Evolutionary conservation across 2,888 invertebrate genomes (phyloP).

Genomic region (Sinopyrophorus schimmeli): DNA sequence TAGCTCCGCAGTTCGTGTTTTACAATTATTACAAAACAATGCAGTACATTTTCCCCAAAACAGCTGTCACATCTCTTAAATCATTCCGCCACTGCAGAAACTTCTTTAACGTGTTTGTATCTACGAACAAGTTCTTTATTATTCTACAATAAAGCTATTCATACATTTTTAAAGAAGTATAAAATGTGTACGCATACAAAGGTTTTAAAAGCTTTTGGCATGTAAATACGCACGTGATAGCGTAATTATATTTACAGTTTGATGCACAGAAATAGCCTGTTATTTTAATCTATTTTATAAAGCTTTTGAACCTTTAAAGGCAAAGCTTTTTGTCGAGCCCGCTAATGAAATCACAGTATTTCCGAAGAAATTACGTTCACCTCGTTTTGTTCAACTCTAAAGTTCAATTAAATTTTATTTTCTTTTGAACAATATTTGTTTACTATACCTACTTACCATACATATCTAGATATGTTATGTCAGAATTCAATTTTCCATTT

Average conservation of each 20-base stretch:
- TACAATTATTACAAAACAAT: slow-evolving; percentile 10
- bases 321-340: slow-evolving; percentile 8
- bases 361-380: slow-evolving; percentile 10
- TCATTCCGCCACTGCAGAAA: slow-evolving; percentile 11
- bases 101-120: slow-evolving; percentile 6
- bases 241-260: slow-evolving; percentile 14
- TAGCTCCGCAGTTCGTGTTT: slow-evolving; percentile 9
- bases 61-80: slow-evolving; percentile 17
- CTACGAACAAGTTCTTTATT: slow-evolving; percentile 9
- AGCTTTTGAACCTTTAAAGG: slow-evolving; percentile 12
- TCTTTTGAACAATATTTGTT: slow-evolving; percentile 2
- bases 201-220: slow-evolving; percentile 17
- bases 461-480: too few relatives aligned
- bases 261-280: slow-evolving; percentile 13
- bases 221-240: slow-evolving; percentile 10
- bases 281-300: slow-evolving; percentile 12
- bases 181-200: slow-evolving; percentile 7
- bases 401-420: slow-evolving; percentile 1
- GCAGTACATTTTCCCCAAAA: slow-evolving; percentile 4
- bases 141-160: slow-evolving; percentile 10
- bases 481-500: too few relatives aligned
- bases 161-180: slow-evolving; percentile 9
- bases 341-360: slow-evolving; percentile 9
- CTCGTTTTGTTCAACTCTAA: slow-evolving; percentile 2
- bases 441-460: too few relatives aligned